Percentiles rank a stretch among this genome's conserved stretches.
Conservation (phyloP, 2,888 invertebrate species). For the Salticus scenicus region DNA sequence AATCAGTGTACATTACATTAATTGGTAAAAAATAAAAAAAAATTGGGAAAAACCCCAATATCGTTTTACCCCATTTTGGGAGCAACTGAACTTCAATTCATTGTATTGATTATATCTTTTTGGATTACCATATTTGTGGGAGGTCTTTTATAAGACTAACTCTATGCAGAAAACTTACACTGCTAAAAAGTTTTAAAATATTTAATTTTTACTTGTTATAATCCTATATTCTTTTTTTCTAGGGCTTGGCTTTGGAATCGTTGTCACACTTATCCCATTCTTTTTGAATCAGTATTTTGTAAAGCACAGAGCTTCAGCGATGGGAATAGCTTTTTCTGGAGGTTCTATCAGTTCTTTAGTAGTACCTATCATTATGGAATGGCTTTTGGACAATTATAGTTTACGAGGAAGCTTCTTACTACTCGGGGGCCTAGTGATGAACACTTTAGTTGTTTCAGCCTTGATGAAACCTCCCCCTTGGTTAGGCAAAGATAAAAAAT, state of each 20-base stretch:
- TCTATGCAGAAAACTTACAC: too few species aligned
- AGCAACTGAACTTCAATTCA: too few species aligned
- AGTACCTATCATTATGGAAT: constrained; percentile 68
- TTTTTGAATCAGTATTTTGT: constrained; percentile 71
- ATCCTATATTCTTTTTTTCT: constrained; percentile 18
- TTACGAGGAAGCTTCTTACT: constrained; percentile 67
- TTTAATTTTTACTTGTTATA: too few species aligned
- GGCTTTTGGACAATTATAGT: constrained; percentile 60
- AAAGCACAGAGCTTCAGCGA: constrained; percentile 68
- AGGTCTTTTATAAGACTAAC: too few species aligned
- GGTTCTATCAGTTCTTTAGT: constrained; percentile 71
- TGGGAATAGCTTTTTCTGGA: constrained; percentile 70
- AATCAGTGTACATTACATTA: too few species aligned
- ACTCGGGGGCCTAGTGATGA: constrained; percentile 67
- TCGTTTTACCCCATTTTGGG: too few species aligned
- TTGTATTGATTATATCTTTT: too few species aligned
- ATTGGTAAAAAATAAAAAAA: too few species aligned
- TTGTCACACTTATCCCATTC: constrained; percentile 67
- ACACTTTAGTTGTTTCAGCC: constrained; percentile 59
- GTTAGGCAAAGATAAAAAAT: constrained; percentile 22
- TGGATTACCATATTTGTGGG: too few species aligned
- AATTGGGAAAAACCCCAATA: too few species aligned
- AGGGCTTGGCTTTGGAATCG: constrained; percentile 71
- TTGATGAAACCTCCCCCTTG: constrained; percentile 44
- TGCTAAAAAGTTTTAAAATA: too few species aligned